Evolutionary conservation across 2,888 invertebrate genomes (phyloP).

Genomic region (Lycophotia porphyrea): DNA sequence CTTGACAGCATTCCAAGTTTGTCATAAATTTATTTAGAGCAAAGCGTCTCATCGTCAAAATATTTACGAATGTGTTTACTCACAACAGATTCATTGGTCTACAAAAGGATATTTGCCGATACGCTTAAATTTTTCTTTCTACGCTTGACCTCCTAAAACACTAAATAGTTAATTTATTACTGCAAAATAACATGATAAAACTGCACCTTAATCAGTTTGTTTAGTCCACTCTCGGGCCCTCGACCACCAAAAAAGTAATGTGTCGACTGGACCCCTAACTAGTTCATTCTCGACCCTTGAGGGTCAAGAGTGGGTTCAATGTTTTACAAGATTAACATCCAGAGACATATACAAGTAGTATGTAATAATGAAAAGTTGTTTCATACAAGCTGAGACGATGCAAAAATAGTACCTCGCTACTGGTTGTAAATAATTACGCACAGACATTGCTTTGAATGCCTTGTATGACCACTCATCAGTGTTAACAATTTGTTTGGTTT

Average conservation of each 20-base stretch:
- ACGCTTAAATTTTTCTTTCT: neutral
- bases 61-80: constrained; percentile 19
- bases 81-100: neutral
- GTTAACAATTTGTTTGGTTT: constrained; percentile 73
- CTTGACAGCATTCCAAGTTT: constrained; percentile 57
- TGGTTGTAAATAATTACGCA: constrained; percentile 68
- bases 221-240: too few relatives aligned
- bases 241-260: too few relatives aligned
- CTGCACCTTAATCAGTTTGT: constrained; percentile 42
- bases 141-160: constrained; percentile 6
- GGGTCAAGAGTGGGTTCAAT: too few relatives aligned
- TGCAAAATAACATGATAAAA: constrained; percentile 29
- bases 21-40: constrained; percentile 31
- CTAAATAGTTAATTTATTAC: constrained; percentile 12
- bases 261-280: too few relatives aligned
- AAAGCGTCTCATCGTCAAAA: constrained; percentile 29
- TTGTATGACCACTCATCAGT: constrained; percentile 66
- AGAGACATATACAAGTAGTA: constrained; percentile 30
- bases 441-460: constrained; percentile 65
- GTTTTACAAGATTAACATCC: constrained; percentile 46
- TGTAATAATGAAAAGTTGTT: constrained; percentile 56
- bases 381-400: constrained; percentile 50
- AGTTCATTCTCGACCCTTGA: too few relatives aligned
- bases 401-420: constrained; percentile 61
- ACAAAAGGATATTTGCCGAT: neutral